Evolutionary conservation across 2,888 invertebrate genomes (phyloP), one percentile per base, ranked within the genome.

Genomic region (Acronicta leporina): DNA sequence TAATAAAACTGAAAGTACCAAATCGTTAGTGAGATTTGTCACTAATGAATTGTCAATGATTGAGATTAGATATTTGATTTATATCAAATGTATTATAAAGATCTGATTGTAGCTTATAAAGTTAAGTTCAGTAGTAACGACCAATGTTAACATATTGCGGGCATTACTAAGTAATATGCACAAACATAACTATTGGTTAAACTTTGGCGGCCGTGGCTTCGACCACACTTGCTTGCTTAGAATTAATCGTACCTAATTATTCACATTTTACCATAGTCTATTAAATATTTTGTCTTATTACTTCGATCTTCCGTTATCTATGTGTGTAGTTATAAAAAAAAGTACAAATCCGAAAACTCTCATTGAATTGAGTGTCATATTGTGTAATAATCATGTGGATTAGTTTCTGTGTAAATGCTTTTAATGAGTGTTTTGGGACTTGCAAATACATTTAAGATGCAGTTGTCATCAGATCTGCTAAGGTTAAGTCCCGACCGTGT

Each of bases 101-200:
- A 67, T 78, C 69, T 79, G 73, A 65, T 58, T 51, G 30, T 58
- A 50, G 46, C 27, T 33, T 30, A 45, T 33, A 57, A 30, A 30
- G 20, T 50, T 75, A 20, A 50, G 76, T 73, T 79, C 70, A 59
- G 73, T 63, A 61, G 68, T 73, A 62, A 62, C 27, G 67, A 66
- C 76, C 65, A 81, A 82, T 81, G 77, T 70, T 54, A 62, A 79
- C 62, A 61, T 66, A 58, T 65, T 75, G 71, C 53, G 80, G 80
- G 79, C 83, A 82, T 82, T 82, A 77, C 56, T 67, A 58, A 58
- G 25, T 63, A 63, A 71, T 65, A 69, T 73, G 78, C 80, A 81
- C 77, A 77, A 79, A 79, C 59, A 33, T 54, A 55, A 65, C 43
- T 60, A 57, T 77, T 51, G 44, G 16, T 45, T 53, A 44, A 42